phyloP scores from a whole-genome alignment of 2,113 vertebrate species.

The Eidolon helvum region DNA sequence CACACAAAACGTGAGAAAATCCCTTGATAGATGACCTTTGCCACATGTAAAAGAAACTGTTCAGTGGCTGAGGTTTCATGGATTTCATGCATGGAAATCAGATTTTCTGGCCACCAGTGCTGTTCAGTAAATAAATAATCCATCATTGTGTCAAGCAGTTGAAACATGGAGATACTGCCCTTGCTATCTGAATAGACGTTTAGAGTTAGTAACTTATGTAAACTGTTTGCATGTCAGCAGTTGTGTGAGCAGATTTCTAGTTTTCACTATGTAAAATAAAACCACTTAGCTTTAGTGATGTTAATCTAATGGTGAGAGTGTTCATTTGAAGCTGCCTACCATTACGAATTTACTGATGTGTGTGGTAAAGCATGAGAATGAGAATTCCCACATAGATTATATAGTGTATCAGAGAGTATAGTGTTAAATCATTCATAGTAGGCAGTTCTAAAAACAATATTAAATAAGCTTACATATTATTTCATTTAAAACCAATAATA shows the following conservation, averaged over 20 bases:
- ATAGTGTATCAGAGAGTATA: not conserved
- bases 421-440: not conserved
- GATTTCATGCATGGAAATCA: slow-evolving; percentile 92
- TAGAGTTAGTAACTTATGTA: slow-evolving; percentile 78
- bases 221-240: slow-evolving; percentile 71
- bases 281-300: slow-evolving; percentile 51
- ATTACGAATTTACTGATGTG: not conserved
- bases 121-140: slow-evolving; percentile 93
- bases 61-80: slow-evolving; percentile 87
- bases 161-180: slow-evolving; percentile 82
- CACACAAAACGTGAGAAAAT: slow-evolving; percentile 88
- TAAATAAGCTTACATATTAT: not conserved
- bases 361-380: not conserved
- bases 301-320: not conserved
- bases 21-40: slow-evolving; percentile 92
- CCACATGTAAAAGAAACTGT: slow-evolving; percentile 86
- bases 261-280: slow-evolving; percentile 77
- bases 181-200: slow-evolving; percentile 77
- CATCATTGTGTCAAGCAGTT: slow-evolving; percentile 90
- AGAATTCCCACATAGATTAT: not conserved
- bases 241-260: slow-evolving; percentile 57
- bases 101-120: slow-evolving; percentile 91
- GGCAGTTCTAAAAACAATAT: not conserved
- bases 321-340: not conserved
- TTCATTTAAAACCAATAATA: not conserved